Percentiles rank a stretch among this genome's conserved stretches.
Conservation (phyloP, 2,888 invertebrate genomes). For the Endomychus coccineus region DNA sequence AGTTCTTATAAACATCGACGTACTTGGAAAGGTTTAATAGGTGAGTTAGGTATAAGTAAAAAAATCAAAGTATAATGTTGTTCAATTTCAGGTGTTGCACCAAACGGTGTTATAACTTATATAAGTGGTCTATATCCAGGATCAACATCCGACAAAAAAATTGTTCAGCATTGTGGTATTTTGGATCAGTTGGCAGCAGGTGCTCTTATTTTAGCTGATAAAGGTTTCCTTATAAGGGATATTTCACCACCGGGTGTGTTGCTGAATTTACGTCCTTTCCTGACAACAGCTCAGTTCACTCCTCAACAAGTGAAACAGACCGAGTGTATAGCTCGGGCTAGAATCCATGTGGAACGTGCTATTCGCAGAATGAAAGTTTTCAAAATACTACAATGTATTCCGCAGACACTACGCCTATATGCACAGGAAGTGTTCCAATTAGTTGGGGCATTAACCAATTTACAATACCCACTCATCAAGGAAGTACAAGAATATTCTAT, state of each 20-base stretch:
- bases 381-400: constrained; percentile 13
- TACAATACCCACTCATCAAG: constrained; percentile 15
- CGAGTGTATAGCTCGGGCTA: too few relatives aligned
- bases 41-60: too few relatives aligned
- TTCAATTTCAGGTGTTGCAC: constrained; percentile 12
- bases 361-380: constrained; percentile 24
- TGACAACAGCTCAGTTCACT: constrained; percentile 21
- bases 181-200: constrained; percentile 21
- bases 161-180: constrained; percentile 15
- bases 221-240: constrained; percentile 26
- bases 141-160: neutral
- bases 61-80: too few relatives aligned
- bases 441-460: constrained; percentile 11
- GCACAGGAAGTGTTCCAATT: constrained; percentile 7
- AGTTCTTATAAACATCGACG: too few relatives aligned
- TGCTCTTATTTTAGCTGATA: constrained; percentile 27
- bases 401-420: constrained; percentile 2
- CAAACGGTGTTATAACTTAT: constrained; percentile 13
- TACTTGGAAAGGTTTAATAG: too few relatives aligned
- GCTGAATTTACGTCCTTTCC: constrained; percentile 28
- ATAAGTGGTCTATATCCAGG: constrained; percentile 10
- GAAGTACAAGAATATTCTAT: constrained; percentile 10
- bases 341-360: constrained; percentile 27
- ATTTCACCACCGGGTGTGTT: constrained; percentile 23
- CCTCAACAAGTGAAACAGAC: constrained; percentile 21